Evolutionary conservation across 2,797 vertebrate species (phyloP), one percentile per base, ranked within the genome.

Genomic region (Gastrophryne carolinensis): DNA sequence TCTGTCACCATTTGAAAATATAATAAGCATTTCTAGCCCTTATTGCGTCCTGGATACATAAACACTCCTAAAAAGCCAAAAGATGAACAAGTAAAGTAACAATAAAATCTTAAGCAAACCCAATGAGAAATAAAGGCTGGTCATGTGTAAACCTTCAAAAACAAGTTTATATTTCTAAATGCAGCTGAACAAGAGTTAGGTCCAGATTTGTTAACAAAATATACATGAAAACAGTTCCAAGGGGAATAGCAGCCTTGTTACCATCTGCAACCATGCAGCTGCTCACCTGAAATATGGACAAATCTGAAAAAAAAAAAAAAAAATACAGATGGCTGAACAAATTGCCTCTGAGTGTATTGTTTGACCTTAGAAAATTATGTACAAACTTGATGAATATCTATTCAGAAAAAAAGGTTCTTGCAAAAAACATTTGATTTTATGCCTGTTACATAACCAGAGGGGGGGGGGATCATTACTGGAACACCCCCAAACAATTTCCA

Each of bases 241-340:
- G 26, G 68, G 68, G 54, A 56, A 71, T 71, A 50, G 41, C 29
- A 71, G 56, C 66, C 72, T 53, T 32, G 71, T 80, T 65, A 86
- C 88, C 90, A 93, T 89, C 89, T 93, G 92, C 83, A 90, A 83
- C 79, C 84, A 85, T 89, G 83, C 87, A 93, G 90, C 87, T 92
- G 90, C 86, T 93, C 86, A 84, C 77, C 82, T 86, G 84, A 89
- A 87, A 87, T 75, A 85, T 81, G 79, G 73, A 77, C 61, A 87
- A 79, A 79, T 39, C 81, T 81, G 80, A 80, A 76, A 85, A 73
- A 82, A 84, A 81, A 85, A 92, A 86, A 92, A 79, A 80, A 76
- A 85, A 73, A 82, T 84, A 81, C 85, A 92, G 86, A 92, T 89
- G 83, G 85, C 81, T 89, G 89, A 93, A 90, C 82, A 89, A 84